phyloP scores from a whole-genome alignment of 2,888 invertebrate species.

The Eupithecia dodoneata region DNA sequence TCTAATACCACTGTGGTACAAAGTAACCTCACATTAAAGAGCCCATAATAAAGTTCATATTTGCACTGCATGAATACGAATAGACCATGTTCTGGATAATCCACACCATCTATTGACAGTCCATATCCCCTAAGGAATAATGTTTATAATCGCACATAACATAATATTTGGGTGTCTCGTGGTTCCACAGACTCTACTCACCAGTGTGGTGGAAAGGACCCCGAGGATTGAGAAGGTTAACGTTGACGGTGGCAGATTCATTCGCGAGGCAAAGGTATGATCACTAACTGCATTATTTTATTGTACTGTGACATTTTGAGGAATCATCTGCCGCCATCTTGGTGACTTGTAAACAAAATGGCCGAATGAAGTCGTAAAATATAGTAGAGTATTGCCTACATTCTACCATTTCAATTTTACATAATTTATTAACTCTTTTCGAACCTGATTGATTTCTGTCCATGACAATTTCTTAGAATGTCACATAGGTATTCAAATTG shows the following conservation, averaged over 20 bases:
- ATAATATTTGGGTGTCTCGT: constrained; percentile 66
- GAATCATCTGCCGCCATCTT: constrained; percentile 26
- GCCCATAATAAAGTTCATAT: neutral
- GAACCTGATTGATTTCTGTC: neutral
- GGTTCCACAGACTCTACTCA: constrained; percentile 92
- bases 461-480: constrained; percentile 28
- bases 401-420: no score
- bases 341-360: constrained; percentile 2
- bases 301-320: constrained; percentile 55
- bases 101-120: neutral
- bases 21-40: neutral
- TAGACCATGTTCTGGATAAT: neutral
- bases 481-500: constrained; percentile 7
- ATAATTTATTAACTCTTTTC: no score
- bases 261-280: constrained; percentile 98
- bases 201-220: constrained; percentile 95
- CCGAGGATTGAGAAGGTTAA: constrained; percentile 98
- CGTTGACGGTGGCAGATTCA: constrained; percentile 96
- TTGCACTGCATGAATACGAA: neutral
- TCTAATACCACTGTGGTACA: neutral
- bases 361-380: neutral
- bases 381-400: neutral
- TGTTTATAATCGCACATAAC: constrained; percentile 1
- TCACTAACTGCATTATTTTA: constrained; percentile 37
- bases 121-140: neutral